phyloP scores from a whole-genome alignment of 2,113 vertebrate species.

The Grammomys dolichurus region DNA sequence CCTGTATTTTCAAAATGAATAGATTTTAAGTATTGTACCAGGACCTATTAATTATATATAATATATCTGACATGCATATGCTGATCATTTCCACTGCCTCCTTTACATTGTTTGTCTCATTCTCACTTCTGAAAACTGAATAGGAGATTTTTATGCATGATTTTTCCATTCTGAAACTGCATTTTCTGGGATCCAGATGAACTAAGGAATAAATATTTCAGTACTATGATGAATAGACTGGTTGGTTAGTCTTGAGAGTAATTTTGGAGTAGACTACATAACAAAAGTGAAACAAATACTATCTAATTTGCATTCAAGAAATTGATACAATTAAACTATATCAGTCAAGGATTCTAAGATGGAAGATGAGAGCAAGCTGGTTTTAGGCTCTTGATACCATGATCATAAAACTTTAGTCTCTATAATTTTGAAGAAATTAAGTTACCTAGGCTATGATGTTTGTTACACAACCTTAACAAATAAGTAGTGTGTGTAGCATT shows the following conservation, averaged over 20 bases:
- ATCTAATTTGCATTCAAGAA: neutral
- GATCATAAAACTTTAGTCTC: neutral
- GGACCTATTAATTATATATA: neutral
- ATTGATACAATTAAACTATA: neutral
- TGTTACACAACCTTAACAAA: neutral
- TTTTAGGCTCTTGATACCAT: neutral
- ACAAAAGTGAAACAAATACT: neutral
- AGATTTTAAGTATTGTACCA: neutral
- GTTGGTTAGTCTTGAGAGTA: neutral
- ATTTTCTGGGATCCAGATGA: neutral
- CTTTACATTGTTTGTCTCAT: neutral
- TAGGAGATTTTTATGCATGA: neutral
- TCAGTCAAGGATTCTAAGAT: neutral
- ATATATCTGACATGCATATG: neutral
- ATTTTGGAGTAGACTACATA: neutral
- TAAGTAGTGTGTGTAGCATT: neutral
- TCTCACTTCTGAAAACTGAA: neutral
- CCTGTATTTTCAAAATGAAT: slow-evolving; percentile 12
- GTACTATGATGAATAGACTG: neutral
- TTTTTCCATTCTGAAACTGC: neutral
- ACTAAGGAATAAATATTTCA: neutral
- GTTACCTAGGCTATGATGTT: too few species aligned
- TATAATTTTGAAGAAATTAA: neutral
- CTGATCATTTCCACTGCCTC: neutral
- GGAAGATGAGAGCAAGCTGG: neutral